phyloP scores from a whole-genome alignment of 2,797 vertebrate species.

The Liparis tanakae region DNA sequence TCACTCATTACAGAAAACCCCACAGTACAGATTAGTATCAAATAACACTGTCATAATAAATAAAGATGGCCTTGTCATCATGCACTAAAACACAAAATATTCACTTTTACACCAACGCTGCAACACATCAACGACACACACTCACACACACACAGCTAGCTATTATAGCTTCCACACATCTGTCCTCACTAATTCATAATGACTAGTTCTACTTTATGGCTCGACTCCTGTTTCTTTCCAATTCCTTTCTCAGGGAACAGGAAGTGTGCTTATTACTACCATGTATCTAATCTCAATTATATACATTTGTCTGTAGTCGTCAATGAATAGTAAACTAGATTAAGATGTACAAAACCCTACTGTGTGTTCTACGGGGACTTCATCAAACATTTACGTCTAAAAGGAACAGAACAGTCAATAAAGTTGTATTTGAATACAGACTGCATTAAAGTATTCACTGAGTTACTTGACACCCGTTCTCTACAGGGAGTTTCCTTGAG shows the following conservation, averaged over 20 bases:
- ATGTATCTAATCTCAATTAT: conserved; percentile 22
- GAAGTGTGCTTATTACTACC: conserved; percentile 42
- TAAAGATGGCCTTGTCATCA: conserved; percentile 38
- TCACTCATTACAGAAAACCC: conserved; percentile 60
- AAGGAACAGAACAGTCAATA: neutral
- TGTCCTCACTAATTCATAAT: conserved; percentile 29
- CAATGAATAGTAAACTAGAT: conserved; percentile 39
- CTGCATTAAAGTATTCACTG: neutral
- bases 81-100: conserved; percentile 59
- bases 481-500: neutral
- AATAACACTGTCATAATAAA: conserved; percentile 43
- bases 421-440: conserved; percentile 4
- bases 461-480: neutral
- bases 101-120: conserved; percentile 45
- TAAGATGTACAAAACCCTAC: conserved; percentile 29
- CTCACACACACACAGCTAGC: conserved; percentile 11
- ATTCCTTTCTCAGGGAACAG: conserved; percentile 35
- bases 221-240: conserved; percentile 52
- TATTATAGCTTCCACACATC: conserved; percentile 9
- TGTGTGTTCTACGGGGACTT: conserved; percentile 19
- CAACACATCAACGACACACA: conserved; percentile 32
- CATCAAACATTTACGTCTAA: conserved; percentile 6
- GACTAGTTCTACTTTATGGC: conserved; percentile 65
- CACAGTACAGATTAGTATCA: conserved; percentile 53
- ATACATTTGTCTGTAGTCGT: conserved; percentile 25